Evolutionary conservation across 2,888 invertebrate genomes (phyloP).

Genomic region (Scaptomyza flava): DNA sequence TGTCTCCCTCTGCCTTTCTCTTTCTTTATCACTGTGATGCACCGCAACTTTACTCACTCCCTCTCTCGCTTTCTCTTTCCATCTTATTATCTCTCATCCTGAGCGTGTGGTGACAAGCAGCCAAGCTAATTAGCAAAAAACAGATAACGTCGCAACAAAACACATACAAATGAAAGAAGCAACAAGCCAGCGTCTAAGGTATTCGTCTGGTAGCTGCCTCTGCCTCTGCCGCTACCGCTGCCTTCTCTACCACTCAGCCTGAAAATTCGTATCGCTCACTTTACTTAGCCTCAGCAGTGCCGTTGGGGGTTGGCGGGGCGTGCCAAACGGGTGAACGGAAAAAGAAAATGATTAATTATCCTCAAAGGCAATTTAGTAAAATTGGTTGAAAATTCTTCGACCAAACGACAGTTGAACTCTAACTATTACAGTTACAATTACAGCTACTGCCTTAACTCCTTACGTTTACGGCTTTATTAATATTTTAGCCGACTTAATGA

Average conservation of each 20-base stretch:
- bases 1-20: constrained; percentile 7
- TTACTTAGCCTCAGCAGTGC: constrained; percentile 1
- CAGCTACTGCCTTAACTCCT: constrained; percentile 17
- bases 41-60: background rate
- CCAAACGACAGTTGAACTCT: constrained; percentile 34
- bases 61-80: constrained; percentile 11
- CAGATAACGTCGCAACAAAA: constrained; percentile 69
- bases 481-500: constrained; percentile 34
- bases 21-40: background rate
- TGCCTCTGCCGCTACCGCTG: background rate
- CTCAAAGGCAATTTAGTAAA: constrained; percentile 72
- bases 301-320: constrained; percentile 3
- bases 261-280: constrained; percentile 33
- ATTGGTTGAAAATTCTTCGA: constrained; percentile 71
- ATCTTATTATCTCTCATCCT: constrained; percentile 7
- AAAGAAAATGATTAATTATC: constrained; percentile 73
- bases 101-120: constrained; percentile 51
- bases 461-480: constrained; percentile 21
- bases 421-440: constrained; percentile 23
- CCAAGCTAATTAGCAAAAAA: constrained; percentile 75
- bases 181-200: constrained; percentile 40
- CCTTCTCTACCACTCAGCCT: background rate
- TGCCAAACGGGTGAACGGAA: constrained; percentile 15
- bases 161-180: constrained; percentile 58
- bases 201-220: background rate